Percentiles rank a stretch among this genome's conserved stretches.
These are phyloP conservation scores for Hyles vespertilio DNA, from an alignment of 1,140 invertebrate genomes.

Conservation along the genomic window DNA sequence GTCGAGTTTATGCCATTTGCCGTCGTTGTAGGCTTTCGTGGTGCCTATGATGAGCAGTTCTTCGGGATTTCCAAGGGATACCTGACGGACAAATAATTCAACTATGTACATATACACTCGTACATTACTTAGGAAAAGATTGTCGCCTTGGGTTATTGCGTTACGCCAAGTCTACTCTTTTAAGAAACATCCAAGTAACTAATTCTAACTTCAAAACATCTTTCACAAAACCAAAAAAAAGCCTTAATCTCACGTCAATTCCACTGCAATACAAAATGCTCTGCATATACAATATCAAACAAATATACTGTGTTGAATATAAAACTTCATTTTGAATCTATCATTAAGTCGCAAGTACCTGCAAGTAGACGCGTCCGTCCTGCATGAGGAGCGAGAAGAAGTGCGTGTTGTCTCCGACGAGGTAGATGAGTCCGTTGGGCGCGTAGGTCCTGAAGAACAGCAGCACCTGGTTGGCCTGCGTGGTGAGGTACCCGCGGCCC, in stretches of 20 bases:
- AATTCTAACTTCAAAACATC: background rate
- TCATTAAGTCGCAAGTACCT: conserved; percentile 54
- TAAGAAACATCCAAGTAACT: background rate
- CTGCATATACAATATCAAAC: background rate
- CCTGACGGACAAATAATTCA: conserved; percentile 24
- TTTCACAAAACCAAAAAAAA: too few species aligned
- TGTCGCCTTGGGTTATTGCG: too few species aligned
- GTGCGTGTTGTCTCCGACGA: conserved; percentile 84
- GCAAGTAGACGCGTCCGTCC: conserved; percentile 84
- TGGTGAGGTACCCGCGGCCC: conserved; percentile 41
- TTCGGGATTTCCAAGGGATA: conserved; percentile 52
- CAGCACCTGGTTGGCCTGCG: conserved; percentile 55
- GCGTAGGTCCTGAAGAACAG: conserved; percentile 90
- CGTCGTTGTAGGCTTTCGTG: conserved; percentile 84
- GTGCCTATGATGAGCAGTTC: conserved; percentile 78
- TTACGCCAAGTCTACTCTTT: background rate
- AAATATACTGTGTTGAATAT: background rate
- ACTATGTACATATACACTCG: background rate
- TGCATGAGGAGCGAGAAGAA: conserved; percentile 91
- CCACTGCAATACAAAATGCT: too few species aligned
- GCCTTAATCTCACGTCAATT: background rate
- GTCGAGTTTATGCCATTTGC: conserved; percentile 87
- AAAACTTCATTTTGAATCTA: background rate
- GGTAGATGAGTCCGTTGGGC: conserved; percentile 91
- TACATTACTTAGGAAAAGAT: background rate